Evolutionary conservation across 2,113 vertebrate species (phyloP).

Genomic region (Merops nubicus): DNA sequence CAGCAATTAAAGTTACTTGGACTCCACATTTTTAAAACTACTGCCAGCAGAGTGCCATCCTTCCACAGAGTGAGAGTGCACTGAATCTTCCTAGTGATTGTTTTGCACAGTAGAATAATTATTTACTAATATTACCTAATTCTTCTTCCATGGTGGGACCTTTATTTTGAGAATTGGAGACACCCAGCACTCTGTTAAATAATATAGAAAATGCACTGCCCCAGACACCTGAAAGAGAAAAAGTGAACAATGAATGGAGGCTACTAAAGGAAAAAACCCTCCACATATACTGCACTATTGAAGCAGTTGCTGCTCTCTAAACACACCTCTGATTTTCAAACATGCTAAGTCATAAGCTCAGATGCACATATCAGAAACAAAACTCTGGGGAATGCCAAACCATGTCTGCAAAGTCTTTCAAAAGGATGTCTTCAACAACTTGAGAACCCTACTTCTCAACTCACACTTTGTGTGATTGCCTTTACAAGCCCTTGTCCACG

Average conservation of each 20-base stretch:
- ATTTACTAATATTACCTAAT: slow-evolving; percentile 81
- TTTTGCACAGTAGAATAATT: background rate
- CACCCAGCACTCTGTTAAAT: slow-evolving; percentile 94
- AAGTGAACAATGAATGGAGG: background rate
- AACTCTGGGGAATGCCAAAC: background rate
- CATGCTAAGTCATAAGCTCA: background rate
- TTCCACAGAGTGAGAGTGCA: background rate
- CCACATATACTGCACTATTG: background rate
- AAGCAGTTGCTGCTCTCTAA: background rate
- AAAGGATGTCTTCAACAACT: background rate
- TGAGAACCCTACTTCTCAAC: background rate
- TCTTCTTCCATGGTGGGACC: slow-evolving; percentile 96
- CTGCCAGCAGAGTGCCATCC: background rate
- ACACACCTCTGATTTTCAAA: background rate
- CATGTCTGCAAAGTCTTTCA: background rate
- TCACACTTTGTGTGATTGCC: background rate
- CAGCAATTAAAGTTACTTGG: background rate
- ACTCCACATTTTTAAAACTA: background rate
- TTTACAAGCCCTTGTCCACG: background rate
- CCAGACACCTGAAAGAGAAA: slow-evolving; percentile 87
- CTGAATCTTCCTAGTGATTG: background rate
- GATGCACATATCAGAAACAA: background rate
- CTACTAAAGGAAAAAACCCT: background rate
- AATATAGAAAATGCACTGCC: slow-evolving; percentile 98
- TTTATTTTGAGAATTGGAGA: slow-evolving; percentile 81